phyloP scores from a whole-genome alignment of 2,113 vertebrate genomes.

The Australoheros scitulus region DNA sequence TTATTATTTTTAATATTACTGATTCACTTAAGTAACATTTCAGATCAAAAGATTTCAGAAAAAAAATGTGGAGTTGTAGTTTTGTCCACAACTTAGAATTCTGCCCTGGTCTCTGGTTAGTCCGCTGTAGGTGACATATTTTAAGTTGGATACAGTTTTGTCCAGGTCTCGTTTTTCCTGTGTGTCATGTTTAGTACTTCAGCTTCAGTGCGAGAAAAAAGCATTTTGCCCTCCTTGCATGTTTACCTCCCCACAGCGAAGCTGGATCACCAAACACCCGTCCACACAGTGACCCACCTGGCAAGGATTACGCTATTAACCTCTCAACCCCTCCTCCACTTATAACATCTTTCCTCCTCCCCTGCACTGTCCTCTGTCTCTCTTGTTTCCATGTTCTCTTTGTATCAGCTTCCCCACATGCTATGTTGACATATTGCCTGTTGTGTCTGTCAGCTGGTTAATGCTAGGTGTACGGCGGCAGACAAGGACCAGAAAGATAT shows the following conservation, averaged over 20 bases:
- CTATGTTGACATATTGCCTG: slow-evolving; percentile 70
- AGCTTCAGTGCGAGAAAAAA: slow-evolving; percentile 4
- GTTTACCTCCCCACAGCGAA: slow-evolving; percentile 54
- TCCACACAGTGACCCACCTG: slow-evolving; percentile 24
- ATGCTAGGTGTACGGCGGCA: slow-evolving; percentile 93
- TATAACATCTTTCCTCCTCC: slow-evolving; percentile 36
- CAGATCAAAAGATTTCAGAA: background rate
- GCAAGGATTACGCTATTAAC: slow-evolving; percentile 58
- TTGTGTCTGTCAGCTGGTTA: slow-evolving; percentile 94
- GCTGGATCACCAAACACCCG: slow-evolving; percentile 62
- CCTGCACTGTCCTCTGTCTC: slow-evolving; percentile 31
- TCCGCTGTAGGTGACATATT: background rate
- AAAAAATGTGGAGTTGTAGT: background rate
- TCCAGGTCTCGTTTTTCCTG: background rate
- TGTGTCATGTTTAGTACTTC: background rate
- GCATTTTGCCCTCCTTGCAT: slow-evolving; percentile 67
- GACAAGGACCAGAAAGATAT: slow-evolving; percentile 99
- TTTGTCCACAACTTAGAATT: background rate
- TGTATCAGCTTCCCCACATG: slow-evolving; percentile 31
- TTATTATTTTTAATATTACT: background rate
- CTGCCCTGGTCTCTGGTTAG: background rate
- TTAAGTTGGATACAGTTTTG: background rate
- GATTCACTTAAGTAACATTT: background rate
- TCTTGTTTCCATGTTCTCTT: slow-evolving; percentile 30
- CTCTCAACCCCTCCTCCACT: slow-evolving; percentile 59